A percentile compares a stretch with the other conserved stretches of the same genome.
phyloP scores from a whole-genome alignment of 2,888 invertebrate species.

The Stegana nigrithorax region DNA sequence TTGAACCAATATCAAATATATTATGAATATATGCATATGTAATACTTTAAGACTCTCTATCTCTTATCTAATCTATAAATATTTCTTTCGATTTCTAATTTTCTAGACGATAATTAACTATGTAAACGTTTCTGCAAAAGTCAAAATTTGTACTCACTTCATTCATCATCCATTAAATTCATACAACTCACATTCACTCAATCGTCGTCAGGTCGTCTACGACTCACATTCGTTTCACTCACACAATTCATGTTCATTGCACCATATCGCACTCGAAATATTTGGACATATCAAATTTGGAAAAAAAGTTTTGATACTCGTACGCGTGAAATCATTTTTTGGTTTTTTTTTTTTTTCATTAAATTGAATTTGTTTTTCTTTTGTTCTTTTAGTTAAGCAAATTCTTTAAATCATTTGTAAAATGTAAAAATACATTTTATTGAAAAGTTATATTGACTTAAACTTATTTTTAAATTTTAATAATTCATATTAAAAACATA shows the following conservation, averaged over 20 bases:
- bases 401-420: too few species aligned
- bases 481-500: too few species aligned
- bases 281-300: slow-evolving; percentile 29
- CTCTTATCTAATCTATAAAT: slow-evolving; percentile 60
- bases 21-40: slow-evolving; percentile 1
- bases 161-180: slow-evolving; percentile 7
- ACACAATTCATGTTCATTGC: slow-evolving; percentile 5
- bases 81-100: slow-evolving; percentile 65
- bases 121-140: slow-evolving; percentile 45
- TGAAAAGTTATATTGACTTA: too few species aligned
- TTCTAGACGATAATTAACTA: slow-evolving; percentile 67
- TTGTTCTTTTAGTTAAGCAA: too few species aligned
- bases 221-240: not conserved
- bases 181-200: not conserved
- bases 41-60: slow-evolving; percentile 38
- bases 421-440: too few species aligned
- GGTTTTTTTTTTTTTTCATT: not conserved
- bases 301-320: too few species aligned
- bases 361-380: slow-evolving; percentile 1
- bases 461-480: not conserved
- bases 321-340: too few species aligned
- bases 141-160: slow-evolving; percentile 31
- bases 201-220: not conserved
- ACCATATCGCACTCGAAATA: slow-evolving; percentile 24
- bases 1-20: too few species aligned